These are phyloP conservation scores for Drosophila greeni DNA, from an alignment of 2,888 invertebrate genomes.

Conservation along the genomic window DNA sequence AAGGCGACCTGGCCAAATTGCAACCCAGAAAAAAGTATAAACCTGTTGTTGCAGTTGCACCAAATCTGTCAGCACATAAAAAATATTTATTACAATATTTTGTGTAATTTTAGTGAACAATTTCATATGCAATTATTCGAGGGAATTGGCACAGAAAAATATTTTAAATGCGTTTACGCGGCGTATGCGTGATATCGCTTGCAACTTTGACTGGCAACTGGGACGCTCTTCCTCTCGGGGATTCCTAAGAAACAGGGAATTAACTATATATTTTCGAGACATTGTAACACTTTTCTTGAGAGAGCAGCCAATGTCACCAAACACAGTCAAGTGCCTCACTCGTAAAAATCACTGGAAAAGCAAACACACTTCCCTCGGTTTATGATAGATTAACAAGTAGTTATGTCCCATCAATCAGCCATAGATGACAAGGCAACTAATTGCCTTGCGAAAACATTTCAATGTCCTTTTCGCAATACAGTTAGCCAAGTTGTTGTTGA, in stretches of 20 bases:
- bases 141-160: slow-evolving; percentile 28
- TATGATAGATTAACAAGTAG: slow-evolving; percentile 23
- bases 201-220: slow-evolving; percentile 53
- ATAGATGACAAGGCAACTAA: slow-evolving; percentile 51
- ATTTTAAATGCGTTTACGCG: slow-evolving; percentile 38
- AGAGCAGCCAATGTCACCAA: slow-evolving; percentile 21
- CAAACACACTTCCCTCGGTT: slow-evolving; percentile 15
- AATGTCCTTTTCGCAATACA: slow-evolving; percentile 66
- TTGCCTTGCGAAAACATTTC: slow-evolving; percentile 57
- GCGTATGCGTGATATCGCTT: slow-evolving; percentile 55
- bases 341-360: slow-evolving; percentile 50
- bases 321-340: slow-evolving; percentile 31
- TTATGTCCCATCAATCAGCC: slow-evolving; percentile 65
- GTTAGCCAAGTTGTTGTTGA: slow-evolving; percentile 53
- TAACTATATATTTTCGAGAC: slow-evolving; percentile 37
- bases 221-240: slow-evolving; percentile 11
- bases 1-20: slow-evolving; percentile 62
- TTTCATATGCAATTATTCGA: slow-evolving; percentile 60
- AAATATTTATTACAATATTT: slow-evolving; percentile 63
- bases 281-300: slow-evolving; percentile 60
- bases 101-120: slow-evolving; percentile 45
- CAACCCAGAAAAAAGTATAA: slow-evolving; percentile 46
- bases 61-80: slow-evolving; percentile 66
- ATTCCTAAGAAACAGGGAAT: slow-evolving; percentile 19
- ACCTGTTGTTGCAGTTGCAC: slow-evolving; percentile 63